Base-by-base conservation (phyloP, 2,797 vertebrate species). In the Arremon aurantiirostris region DNA sequence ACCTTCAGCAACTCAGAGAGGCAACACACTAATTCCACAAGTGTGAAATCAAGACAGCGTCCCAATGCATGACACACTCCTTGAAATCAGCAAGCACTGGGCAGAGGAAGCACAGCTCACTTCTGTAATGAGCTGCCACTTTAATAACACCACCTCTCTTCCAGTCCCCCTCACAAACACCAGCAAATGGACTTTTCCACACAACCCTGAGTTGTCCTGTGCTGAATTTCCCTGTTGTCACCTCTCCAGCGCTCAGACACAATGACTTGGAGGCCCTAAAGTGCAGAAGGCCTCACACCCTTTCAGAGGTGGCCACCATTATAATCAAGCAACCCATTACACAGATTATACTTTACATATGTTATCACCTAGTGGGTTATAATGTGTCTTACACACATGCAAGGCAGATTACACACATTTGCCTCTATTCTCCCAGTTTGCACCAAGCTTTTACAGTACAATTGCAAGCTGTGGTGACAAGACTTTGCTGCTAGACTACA, bases 1-100 rank as follows among this genome's bases (percentile, higher is more conserved):
- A 71, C 30, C 23, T 72, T 37, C 81, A 72, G 52, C 32, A 79
- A 50, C 56, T 20, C 56, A 60, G 26, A 44, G 32, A 34, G 69
- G 42, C 19, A 83, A 73, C 0, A 1, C 6, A 3, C 14, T 47
- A 28, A 11, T 47, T 89, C 59, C 39, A 42, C 37, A 82, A 52
- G 34, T 1, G 19, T 27, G 32, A 91, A 57, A 71, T 34, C 16
- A 21, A 42, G 55, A 71, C 24, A n/a, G 28, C 34, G 49, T 22
- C 28, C 18, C 47, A 32, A 64, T 34, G 30, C 0, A 8, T 0
- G 0, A 39, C 0, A 0, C 21, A 59, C 23, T 70, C 26, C 50
- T 11, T 57, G 24, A 83, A 69, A 34, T 7, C 18, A 60, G 64
- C 30, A 35, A 81, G 24, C 13, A 20, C 24, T 0, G 0, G 44